Evolutionary conservation across 2,797 vertebrate species (phyloP).

Genomic region (Chloroceryle inda): DNA sequence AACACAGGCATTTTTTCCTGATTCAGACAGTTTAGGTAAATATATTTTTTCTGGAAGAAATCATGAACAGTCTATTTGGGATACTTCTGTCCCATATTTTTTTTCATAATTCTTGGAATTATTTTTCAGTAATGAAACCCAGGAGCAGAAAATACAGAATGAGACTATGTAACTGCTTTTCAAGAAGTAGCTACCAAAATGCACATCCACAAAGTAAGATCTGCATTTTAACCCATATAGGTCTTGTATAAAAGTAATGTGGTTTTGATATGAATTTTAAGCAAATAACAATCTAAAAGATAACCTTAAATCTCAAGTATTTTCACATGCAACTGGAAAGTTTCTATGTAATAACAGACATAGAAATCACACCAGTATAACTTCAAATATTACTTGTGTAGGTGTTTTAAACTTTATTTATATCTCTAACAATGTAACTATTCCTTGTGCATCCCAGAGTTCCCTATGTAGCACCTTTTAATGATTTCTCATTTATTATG

Average conservation of each 20-base stretch:
- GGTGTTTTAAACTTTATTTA: not conserved
- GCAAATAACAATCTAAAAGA: not conserved
- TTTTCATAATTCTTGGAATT: not conserved
- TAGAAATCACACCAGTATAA: not conserved
- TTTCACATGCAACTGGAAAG: not conserved
- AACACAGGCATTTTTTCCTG: not conserved
- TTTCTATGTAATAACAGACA: not conserved
- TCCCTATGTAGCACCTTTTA: not conserved
- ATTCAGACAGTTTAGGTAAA: not conserved
- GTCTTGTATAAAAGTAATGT: not conserved
- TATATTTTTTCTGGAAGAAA: not conserved
- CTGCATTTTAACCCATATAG: not conserved
- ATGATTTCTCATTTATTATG: not conserved
- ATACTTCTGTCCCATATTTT: not conserved
- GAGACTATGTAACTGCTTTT: not conserved
- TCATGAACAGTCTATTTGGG: not conserved
- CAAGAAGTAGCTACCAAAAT: not conserved
- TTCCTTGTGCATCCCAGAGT: not conserved
- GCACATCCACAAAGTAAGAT: not conserved
- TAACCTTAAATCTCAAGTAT: not conserved
- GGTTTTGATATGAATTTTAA: not conserved
- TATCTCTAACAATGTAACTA: not conserved
- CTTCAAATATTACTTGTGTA: not conserved
- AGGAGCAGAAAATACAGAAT: not conserved
- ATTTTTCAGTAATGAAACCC: not conserved